A percentile compares a stretch with the other conserved stretches of the same genome.
Evolutionary conservation across 2,888 invertebrate species (phyloP).

Genomic region (Mimas tiliae): DNA sequence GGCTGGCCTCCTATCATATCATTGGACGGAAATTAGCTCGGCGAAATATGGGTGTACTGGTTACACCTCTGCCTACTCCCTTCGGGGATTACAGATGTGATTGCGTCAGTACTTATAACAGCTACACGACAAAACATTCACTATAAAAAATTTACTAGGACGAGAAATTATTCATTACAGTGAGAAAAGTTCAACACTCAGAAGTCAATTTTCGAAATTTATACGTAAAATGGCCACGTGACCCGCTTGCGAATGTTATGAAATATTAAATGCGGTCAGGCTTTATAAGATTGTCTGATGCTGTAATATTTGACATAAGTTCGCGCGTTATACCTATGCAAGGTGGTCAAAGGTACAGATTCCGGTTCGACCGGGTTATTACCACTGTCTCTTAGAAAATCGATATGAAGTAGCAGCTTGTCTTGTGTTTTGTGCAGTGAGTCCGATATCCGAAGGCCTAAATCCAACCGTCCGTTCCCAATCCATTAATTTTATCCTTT

Average conservation of each 20-base stretch:
- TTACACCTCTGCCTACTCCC: no score
- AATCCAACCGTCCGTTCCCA: no score
- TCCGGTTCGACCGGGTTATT: no score
- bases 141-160: not conserved
- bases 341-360: no score
- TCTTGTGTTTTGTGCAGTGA: no score
- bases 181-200: not conserved
- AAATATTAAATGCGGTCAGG: not conserved
- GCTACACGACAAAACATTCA: not conserved
- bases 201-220: constrained; percentile 2
- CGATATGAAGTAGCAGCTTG: no score
- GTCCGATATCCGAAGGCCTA: no score
- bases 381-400: no score
- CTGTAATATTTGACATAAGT: not conserved
- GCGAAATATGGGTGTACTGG: no score
- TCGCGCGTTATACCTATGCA: no score
- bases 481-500: no score
- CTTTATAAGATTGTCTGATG: not conserved
- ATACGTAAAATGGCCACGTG: not conserved
- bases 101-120: not conserved
- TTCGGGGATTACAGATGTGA: not conserved
- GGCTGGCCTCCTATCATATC: not conserved
- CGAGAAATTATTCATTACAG: not conserved
- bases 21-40: no score
- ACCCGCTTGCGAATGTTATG: constrained; percentile 1